phyloP scores from a whole-genome alignment of 2,113 vertebrate genomes.

The Australoheros scitulus region DNA sequence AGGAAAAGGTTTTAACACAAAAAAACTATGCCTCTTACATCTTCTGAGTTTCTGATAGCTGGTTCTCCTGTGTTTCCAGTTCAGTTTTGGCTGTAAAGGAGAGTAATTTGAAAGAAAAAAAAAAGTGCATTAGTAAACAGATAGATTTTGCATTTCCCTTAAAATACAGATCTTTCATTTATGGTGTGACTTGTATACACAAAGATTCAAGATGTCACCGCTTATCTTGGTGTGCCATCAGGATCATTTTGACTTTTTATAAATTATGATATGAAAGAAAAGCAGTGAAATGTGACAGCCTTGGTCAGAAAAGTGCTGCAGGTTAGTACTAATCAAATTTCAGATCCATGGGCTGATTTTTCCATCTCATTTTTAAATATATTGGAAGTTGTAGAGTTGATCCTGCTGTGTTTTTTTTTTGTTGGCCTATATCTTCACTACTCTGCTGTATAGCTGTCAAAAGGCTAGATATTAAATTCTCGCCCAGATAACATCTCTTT shows the following conservation, averaged over 20 bases:
- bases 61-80: conserved; percentile 87
- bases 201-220: conserved; percentile 56
- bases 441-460: conserved; percentile 22
- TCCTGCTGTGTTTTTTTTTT: conserved; percentile 1
- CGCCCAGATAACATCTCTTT: conserved; percentile 7
- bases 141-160: conserved; percentile 28
- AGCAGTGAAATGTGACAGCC: conserved; percentile 46
- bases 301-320: conserved; percentile 14
- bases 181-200: conserved; percentile 22
- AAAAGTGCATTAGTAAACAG: conserved; percentile 2
- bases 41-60: conserved; percentile 86
- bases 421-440: neutral
- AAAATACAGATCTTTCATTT: conserved; percentile 26
- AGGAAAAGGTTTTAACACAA: conserved; percentile 7
- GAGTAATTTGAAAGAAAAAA: conserved; percentile 20
- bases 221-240: conserved; percentile 49
- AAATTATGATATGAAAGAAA: conserved; percentile 44
- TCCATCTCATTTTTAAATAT: conserved; percentile 16
- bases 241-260: conserved; percentile 29
- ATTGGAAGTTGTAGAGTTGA: conserved; percentile 1
- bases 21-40: conserved; percentile 79
- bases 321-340: conserved; percentile 38
- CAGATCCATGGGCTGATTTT: conserved; percentile 33
- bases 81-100: conserved; percentile 88
- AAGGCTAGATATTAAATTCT: conserved; percentile 18